Evolutionary conservation across 2,888 invertebrate genomes (phyloP).

Genomic region (Omphaloscelis lunosa): DNA sequence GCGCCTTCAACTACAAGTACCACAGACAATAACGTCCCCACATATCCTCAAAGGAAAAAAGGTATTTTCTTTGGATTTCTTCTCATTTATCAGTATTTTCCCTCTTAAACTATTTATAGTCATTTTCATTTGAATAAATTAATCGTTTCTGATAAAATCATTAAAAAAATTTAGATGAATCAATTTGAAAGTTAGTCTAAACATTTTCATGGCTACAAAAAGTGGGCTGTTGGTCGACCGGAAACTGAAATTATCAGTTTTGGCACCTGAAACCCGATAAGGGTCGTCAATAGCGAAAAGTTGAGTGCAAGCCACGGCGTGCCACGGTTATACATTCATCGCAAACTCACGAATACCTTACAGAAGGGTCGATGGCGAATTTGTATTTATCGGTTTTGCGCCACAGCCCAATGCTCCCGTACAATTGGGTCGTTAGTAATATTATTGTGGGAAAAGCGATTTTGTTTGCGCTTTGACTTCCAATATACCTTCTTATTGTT

Average conservation of each 20-base stretch:
- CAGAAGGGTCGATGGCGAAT: slow-evolving; percentile 84
- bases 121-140: slow-evolving; percentile 7
- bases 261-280: slow-evolving; percentile 76
- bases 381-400: slow-evolving; percentile 89
- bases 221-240: slow-evolving; percentile 58
- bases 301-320: slow-evolving; percentile 75
- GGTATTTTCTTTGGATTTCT: slow-evolving; percentile 81
- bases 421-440: slow-evolving; percentile 90
- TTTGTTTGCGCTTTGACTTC: slow-evolving; percentile 89
- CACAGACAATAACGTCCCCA: slow-evolving; percentile 89
- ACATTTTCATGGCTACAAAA: slow-evolving; percentile 73
- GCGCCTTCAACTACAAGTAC: slow-evolving; percentile 94
- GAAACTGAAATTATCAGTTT: slow-evolving; percentile 71
- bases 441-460: slow-evolving; percentile 89
- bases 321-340: slow-evolving; percentile 84
- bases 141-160: slow-evolving; percentile 76
- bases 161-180: slow-evolving; percentile 63
- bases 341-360: slow-evolving; percentile 75
- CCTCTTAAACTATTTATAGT: slow-evolving; percentile 34
- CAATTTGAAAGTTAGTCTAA: slow-evolving; percentile 72
- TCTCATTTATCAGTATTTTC: slow-evolving; percentile 3
- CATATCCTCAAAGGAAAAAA: slow-evolving; percentile 92
- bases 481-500: slow-evolving; percentile 87
- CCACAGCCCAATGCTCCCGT: slow-evolving; percentile 86
- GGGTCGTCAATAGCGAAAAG: slow-evolving; percentile 77